A percentile compares a stretch with the other conserved stretches of the same genome.
Conservation (phyloP, 2,888 invertebrate species). For the Limnephilus lunatus region DNA sequence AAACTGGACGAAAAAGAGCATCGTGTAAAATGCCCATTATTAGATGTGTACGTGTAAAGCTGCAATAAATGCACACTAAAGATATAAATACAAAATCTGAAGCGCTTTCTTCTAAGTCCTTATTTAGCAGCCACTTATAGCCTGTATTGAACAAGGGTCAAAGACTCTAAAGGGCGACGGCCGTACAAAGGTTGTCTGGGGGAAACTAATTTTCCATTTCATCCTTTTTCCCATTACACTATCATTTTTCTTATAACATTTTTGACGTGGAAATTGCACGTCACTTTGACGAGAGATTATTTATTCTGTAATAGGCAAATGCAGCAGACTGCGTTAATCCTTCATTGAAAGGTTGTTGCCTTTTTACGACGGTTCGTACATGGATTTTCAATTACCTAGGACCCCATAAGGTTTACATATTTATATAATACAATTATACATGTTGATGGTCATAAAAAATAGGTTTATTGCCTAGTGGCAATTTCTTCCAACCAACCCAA, state of each 20-base stretch:
- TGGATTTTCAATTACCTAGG: not conserved
- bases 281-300: not conserved
- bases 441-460: not conserved
- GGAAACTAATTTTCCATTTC: not conserved
- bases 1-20: too few relatives aligned
- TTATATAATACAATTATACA: not conserved
- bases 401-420: not conserved
- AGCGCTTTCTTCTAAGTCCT: not conserved
- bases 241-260: not conserved
- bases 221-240: not conserved
- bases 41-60: not conserved
- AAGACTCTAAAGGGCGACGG: not conserved
- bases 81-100: not conserved
- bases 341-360: not conserved
- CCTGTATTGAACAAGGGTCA: constrained; percentile 12
- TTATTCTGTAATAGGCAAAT: not conserved
- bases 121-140: not conserved
- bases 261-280: not conserved
- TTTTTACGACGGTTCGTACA: not conserved
- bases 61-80: not conserved
- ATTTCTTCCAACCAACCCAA: not conserved
- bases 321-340: not conserved
- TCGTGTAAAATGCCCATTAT: not conserved
- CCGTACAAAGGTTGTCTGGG: constrained; percentile 14
- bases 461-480: not conserved